Evolutionary conservation across 2,888 invertebrate genomes (phyloP).

Genomic region (Microdon myrmicae): DNA sequence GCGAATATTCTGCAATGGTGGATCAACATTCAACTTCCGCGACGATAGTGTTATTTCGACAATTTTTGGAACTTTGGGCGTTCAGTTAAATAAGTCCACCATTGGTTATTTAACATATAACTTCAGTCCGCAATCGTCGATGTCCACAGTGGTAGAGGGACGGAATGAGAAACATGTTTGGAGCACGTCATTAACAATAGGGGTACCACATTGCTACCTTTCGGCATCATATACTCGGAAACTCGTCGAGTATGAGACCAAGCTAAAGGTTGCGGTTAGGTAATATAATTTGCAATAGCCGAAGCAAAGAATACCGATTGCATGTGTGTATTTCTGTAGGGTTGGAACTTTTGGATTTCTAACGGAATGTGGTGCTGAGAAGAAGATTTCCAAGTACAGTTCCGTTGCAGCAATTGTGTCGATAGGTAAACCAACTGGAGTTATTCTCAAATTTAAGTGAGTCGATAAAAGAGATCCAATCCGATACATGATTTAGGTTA

Average conservation of each 20-base stretch:
- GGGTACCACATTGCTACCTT: constrained; percentile 82
- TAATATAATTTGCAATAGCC: constrained; percentile 65
- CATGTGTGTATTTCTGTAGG: constrained; percentile 68
- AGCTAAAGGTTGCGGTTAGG: constrained; percentile 82
- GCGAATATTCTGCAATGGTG: constrained; percentile 80
- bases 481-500: too few species aligned
- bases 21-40: constrained; percentile 80
- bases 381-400: constrained; percentile 91
- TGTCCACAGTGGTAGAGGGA: constrained; percentile 84
- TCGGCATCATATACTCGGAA: constrained; percentile 82
- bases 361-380: constrained; percentile 92
- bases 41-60: constrained; percentile 81
- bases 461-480: background rate
- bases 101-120: constrained; percentile 90
- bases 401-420: constrained; percentile 85
- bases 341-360: constrained; percentile 87
- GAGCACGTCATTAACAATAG: constrained; percentile 81
- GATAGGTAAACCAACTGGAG: constrained; percentile 88
- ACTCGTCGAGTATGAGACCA: constrained; percentile 81
- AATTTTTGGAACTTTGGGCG: constrained; percentile 81
- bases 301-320: background rate
- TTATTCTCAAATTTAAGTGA: constrained; percentile 87
- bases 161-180: constrained; percentile 77
- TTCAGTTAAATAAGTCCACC: constrained; percentile 87
- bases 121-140: constrained; percentile 75